Conservation (phyloP, 2,888 invertebrate species). For the Hirtodrosophila histrioides region DNA sequence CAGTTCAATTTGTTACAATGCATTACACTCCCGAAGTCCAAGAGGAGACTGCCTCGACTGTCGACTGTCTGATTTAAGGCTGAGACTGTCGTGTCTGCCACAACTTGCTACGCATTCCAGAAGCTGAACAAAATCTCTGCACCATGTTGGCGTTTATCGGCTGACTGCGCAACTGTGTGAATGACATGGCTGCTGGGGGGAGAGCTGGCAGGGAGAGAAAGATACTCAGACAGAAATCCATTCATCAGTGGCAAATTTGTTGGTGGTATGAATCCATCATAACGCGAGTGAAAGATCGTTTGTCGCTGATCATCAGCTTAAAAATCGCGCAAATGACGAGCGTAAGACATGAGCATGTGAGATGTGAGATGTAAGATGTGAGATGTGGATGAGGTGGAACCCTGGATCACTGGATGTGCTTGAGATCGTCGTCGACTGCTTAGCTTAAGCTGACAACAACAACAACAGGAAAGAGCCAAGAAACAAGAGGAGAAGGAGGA, state of each 20-base stretch:
- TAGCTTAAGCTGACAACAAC: constrained; percentile 76
- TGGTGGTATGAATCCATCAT: constrained; percentile 84
- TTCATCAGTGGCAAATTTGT: constrained; percentile 85
- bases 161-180: constrained; percentile 57
- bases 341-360: constrained; percentile 69
- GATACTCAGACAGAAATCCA: constrained; percentile 78
- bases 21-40: constrained; percentile 56
- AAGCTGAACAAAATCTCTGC: constrained; percentile 83
- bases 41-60: constrained; percentile 23
- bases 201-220: constrained; percentile 24
- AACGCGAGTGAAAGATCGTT: constrained; percentile 82
- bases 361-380: constrained; percentile 21
- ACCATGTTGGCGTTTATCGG: constrained; percentile 78
- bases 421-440: constrained; percentile 51
- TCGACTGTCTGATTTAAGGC: constrained; percentile 52
- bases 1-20: constrained; percentile 72
- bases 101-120: constrained; percentile 82
- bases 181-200: constrained; percentile 45
- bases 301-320: constrained; percentile 83
- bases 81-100: constrained; percentile 58
- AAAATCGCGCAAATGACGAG: constrained; percentile 82
- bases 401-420: constrained; percentile 35
- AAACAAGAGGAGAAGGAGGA: background rate
- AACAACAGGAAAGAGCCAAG: constrained; percentile 32
- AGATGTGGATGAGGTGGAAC: constrained; percentile 44